Evolutionary conservation across 2,113 vertebrate genomes (phyloP), one percentile per base, ranked within the genome.

Genomic region (Neodon shergylaensis): DNA sequence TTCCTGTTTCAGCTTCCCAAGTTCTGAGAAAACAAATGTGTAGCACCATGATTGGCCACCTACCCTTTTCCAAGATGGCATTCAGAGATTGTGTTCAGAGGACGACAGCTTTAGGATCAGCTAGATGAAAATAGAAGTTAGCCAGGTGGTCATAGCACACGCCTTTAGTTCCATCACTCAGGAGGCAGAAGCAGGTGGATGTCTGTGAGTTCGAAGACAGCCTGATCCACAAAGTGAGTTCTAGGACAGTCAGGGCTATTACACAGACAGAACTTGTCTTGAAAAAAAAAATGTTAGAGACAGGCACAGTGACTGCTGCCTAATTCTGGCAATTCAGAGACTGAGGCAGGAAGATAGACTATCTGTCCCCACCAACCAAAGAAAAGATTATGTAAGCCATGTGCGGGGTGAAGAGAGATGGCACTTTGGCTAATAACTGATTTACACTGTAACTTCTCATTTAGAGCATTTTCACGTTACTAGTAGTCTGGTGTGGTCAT

Each of bases 71-170:
- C 68, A 77, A 92, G 83, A 66, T 52, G 72, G 49, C 42, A 42
- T 16, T 96, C 22, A 83, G 58, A 73, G 78, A 66, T 91, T 95
- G 28, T 96, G 36, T 90, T 92, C 47, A 89, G 87, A 52, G 36
- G n/a, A 95, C 22, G 86, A 65, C 89, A 68, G 22, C n/a, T 94
- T 8, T 85, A 88, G 22, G 14, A n/a, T 95, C 88, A 83, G 36
- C 76, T 78, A 87, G 6, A 24, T 74, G n/a, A 63, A 28, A 14
- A 84, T 91, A 54, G 17, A 58, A 58, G 58, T 58, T 58, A 58
- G 5, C 58, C 6, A 21, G 58, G 58, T 21, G 58, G 19, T 58
- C 5, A 19, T 58, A 6, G 19, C 19, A 21, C 58, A 21, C 0
- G 58, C 19, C 58, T 58, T 58, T 58, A 21, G 58, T 21, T 6